A percentile compares a stretch with the other conserved stretches of the same genome.
These are phyloP conservation scores for Pseudomyrmex cubaensis DNA, from an alignment of 1,140 invertebrate genomes.

Conservation along the genomic window DNA sequence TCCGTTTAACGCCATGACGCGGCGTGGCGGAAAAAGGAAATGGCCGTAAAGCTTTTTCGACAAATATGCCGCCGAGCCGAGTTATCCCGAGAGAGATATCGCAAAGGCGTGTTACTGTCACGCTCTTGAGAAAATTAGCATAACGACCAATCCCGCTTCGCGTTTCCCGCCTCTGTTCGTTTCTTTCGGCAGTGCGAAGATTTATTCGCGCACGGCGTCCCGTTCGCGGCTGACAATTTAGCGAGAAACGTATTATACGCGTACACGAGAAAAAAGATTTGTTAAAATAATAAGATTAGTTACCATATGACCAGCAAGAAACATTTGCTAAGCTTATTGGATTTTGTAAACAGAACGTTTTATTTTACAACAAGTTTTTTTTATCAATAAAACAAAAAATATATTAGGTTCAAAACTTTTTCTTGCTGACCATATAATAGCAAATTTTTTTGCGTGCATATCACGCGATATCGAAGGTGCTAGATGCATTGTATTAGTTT, in stretches of 20 bases:
- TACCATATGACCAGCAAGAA: no score
- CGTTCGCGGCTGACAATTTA: slow-evolving; percentile 14
- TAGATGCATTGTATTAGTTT: no score
- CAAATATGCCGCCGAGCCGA: slow-evolving; percentile 36
- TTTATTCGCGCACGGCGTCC: slow-evolving; percentile 1
- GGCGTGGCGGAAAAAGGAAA: slow-evolving; percentile 53
- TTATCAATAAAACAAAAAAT: no score
- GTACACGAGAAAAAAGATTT: neutral
- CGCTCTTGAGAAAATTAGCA: slow-evolving; percentile 47
- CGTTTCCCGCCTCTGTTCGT: slow-evolving; percentile 10
- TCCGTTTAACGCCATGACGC: slow-evolving; percentile 44
- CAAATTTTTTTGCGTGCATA: no score
- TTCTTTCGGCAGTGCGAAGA: neutral
- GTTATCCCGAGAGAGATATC: slow-evolving; percentile 12
- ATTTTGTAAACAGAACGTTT: no score
- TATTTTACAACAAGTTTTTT: no score
- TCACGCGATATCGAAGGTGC: no score
- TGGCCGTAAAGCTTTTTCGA: slow-evolving; percentile 51
- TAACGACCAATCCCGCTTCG: slow-evolving; percentile 55
- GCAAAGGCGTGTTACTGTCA: slow-evolving; percentile 25
- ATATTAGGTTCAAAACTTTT: no score
- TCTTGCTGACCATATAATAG: no score
- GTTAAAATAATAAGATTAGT: no score
- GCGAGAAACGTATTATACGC: slow-evolving; percentile 1
- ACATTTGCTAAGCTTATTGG: no score